phyloP scores from a whole-genome alignment of 2,888 invertebrate species.

The Tubulanus polymorphus region DNA sequence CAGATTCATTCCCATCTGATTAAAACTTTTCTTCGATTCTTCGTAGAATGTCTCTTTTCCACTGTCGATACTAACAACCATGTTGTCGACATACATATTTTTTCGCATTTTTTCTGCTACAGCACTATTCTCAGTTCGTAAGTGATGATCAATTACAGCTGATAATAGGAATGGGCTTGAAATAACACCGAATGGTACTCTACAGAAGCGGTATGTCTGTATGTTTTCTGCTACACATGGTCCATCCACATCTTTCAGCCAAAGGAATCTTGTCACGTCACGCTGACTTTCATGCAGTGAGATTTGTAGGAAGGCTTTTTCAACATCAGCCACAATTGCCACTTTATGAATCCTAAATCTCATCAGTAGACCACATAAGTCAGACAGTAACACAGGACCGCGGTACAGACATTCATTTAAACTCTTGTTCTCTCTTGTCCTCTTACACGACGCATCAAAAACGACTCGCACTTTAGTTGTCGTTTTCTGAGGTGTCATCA shows the following conservation, averaged over 20 bases:
- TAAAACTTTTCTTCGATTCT: too few relatives aligned
- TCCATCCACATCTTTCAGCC: conserved; percentile 16
- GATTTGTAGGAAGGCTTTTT: conserved; percentile 15
- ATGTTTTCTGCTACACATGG: too few relatives aligned
- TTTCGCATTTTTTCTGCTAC: not conserved
- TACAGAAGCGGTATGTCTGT: conserved; percentile 14
- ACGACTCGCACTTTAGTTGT: conserved; percentile 21
- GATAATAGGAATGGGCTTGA: conserved; percentile 11
- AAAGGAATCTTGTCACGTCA: conserved; percentile 17
- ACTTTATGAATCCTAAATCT: conserved; percentile 14
- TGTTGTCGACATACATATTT: conserved; percentile 19
- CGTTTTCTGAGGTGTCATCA: conserved; percentile 14
- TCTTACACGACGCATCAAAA: conserved; percentile 16
- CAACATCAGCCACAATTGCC: conserved; percentile 2
- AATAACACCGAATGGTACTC: conserved; percentile 14
- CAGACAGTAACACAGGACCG: too few relatives aligned
- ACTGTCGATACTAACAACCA: too few relatives aligned
- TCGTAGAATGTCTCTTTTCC: too few relatives aligned
- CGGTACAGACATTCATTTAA: conserved; percentile 19
- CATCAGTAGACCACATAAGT: conserved; percentile 14
- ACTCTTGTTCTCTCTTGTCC: conserved; percentile 8
- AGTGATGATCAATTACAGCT: conserved; percentile 17
- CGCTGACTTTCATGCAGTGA: conserved; percentile 11
- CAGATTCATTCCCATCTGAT: too few relatives aligned
- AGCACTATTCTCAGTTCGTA: conserved; percentile 1